A percentile compares a stretch with the other conserved stretches of the same genome.
Evolutionary conservation across 1,140 invertebrate genomes (phyloP).

Genomic region (Polypedilum vanderplanki): DNA sequence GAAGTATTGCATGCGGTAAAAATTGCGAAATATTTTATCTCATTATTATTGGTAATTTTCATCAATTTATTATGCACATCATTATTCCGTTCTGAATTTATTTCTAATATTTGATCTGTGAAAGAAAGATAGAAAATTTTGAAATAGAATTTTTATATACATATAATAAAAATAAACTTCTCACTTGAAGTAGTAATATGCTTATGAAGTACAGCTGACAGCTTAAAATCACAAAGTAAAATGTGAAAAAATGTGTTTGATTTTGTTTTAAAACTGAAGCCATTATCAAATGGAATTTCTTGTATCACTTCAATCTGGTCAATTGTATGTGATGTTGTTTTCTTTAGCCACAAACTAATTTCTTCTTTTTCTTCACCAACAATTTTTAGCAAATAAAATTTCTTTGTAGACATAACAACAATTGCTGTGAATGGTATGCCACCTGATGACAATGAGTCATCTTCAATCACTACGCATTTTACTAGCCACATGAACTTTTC

Average conservation of each 20-base stretch:
- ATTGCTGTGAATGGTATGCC: conserved; percentile 43
- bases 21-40: conserved; percentile 44
- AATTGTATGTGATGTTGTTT: conserved; percentile 34
- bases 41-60: conserved; percentile 37
- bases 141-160: neutral
- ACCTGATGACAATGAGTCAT: conserved; percentile 33
- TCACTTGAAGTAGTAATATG: conserved; percentile 36
- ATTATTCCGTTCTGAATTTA: conserved; percentile 32
- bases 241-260: conserved; percentile 36
- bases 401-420: conserved; percentile 49
- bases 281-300: conserved; percentile 40
- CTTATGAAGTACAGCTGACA: conserved; percentile 38
- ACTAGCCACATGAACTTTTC: conserved; percentile 51
- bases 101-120: conserved; percentile 9
- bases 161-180: conserved; percentile 28
- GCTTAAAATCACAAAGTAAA: conserved; percentile 38
- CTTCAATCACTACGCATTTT: conserved; percentile 47
- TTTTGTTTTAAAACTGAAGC: conserved; percentile 36
- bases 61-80: conserved; percentile 35
- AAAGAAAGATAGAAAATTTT: conserved; percentile 27
- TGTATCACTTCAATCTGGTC: conserved; percentile 36
- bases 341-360: conserved; percentile 40
- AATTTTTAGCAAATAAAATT: conserved; percentile 49
- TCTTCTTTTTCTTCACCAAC: conserved; percentile 45
- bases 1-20: conserved; percentile 43